Base-by-base conservation (phyloP, 2,113 vertebrate genomes). In the Nerophis lumbriciformis region DNA sequence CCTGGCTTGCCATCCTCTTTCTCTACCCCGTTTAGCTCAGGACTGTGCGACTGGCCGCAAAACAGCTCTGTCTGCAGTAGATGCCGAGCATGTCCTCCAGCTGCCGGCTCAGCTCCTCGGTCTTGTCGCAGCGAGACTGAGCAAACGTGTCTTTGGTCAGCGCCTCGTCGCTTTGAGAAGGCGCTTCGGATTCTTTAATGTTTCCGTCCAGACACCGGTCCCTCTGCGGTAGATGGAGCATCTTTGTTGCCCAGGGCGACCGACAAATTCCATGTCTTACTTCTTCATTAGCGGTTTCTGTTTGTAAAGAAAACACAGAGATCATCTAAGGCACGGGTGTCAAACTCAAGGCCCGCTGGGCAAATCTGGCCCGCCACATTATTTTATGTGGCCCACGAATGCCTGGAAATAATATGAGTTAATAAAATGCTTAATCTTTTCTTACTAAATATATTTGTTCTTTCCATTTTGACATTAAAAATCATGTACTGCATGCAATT, bases 61-160 rank as follows among this genome's bases (percentile, higher is more conserved):
- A 86, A 62, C 81, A 86, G 59, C 73, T 90, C 70, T 92, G 93
- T 73, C 91, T 83, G 10, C 94, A 98, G 84, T 98, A 99, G 0
- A 94, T 97, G 87, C 80, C 98, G 48, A 99, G 77, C 83, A 99
- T 98, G 78, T 97, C 95, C 87, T 99, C 96, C 21, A 99, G 78
- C 80, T 98, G 94, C 37, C 95, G 78, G 80, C 94, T 98, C 54
- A 98, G 91, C 82, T 95, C 94, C 61, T 28, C 28, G 28, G 28
- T 28, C 28, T 28, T 28, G 28, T 98, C 95, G 1, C 90, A 69
- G 7, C 88, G 78, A 35, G 80, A 61, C 51, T 63, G 58, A 0
- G 60, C 37, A 1, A 38, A n/a, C 1, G 35, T 68, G 88, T 87
- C 85, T 56, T 76, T 72, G 16, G 68, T 70, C 5, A 66, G 77